Conservation (phyloP, 2,888 invertebrate species). For the Anaspis maculata region DNA sequence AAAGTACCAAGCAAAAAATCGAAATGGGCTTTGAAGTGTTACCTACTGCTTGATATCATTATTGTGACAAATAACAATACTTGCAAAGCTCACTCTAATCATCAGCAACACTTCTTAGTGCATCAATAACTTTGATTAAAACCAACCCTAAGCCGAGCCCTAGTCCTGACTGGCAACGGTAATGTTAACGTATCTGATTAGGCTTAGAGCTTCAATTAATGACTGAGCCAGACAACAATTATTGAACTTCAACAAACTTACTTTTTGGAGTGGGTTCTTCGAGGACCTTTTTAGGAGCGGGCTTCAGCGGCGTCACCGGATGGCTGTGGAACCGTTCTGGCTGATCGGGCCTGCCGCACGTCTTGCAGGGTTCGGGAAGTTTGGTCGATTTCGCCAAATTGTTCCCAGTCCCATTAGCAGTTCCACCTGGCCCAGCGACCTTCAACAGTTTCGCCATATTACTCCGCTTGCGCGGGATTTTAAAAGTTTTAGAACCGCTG, state of each 20-base stretch:
- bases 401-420: constrained; percentile 5
- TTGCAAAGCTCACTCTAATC: too few relatives aligned
- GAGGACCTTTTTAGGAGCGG: constrained; percentile 12
- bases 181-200: too few relatives aligned
- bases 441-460: constrained; percentile 1
- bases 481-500: constrained; percentile 21
- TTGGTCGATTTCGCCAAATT: constrained; percentile 26
- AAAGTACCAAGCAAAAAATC: too few relatives aligned
- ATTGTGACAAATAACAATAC: too few relatives aligned
- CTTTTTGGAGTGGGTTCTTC: constrained; percentile 19
- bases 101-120: too few relatives aligned
- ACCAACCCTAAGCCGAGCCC: too few relatives aligned
- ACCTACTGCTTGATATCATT: too few relatives aligned
- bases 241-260: constrained; percentile 7
- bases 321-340: constrained; percentile 60
- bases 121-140: too few relatives aligned
- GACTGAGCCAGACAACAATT: not conserved
- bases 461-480: constrained; percentile 16
- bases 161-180: too few relatives aligned
- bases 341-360: constrained; percentile 58
- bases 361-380: constrained; percentile 51
- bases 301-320: constrained; percentile 35
- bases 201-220: too few relatives aligned
- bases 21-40: too few relatives aligned
- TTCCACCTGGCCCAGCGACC: not conserved